phyloP scores from a whole-genome alignment of 2,113 vertebrate species.

The Zootoca vivipara region DNA sequence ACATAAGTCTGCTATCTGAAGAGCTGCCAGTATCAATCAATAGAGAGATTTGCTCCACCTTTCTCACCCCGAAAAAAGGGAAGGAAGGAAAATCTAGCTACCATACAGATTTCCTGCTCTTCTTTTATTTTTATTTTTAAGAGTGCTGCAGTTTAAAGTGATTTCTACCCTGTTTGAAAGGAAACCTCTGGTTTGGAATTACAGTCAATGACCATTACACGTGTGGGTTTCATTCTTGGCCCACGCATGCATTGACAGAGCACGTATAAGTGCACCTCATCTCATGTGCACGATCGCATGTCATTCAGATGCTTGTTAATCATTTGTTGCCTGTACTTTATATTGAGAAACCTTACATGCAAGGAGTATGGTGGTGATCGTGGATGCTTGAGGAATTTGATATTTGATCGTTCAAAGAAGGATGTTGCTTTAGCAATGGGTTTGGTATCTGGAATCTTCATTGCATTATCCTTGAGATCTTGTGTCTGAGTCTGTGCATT shows the following conservation, averaged over 20 bases:
- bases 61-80: not conserved
- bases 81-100: not conserved
- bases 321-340: too few relatives aligned
- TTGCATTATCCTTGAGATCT: not conserved
- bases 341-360: too few relatives aligned
- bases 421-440: not conserved
- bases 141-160: not conserved
- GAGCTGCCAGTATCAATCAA: not conserved
- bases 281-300: too few relatives aligned
- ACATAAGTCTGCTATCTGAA: not conserved
- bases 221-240: too few relatives aligned
- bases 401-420: not conserved
- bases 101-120: fast-evolving
- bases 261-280: too few relatives aligned
- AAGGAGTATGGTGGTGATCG: not conserved
- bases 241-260: too few relatives aligned
- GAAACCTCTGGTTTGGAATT: not conserved
- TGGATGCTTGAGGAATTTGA: not conserved
- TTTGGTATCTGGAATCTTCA: not conserved
- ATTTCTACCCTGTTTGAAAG: not conserved
- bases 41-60: not conserved
- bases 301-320: too few relatives aligned
- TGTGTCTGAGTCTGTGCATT: not conserved
- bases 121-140: too few relatives aligned
- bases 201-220: too few relatives aligned